Percentiles rank a stretch among this genome's conserved stretches.
These are phyloP conservation scores for Lymantria dispar DNA, from an alignment of 2,888 invertebrate genomes.

Conservation along the genomic window DNA sequence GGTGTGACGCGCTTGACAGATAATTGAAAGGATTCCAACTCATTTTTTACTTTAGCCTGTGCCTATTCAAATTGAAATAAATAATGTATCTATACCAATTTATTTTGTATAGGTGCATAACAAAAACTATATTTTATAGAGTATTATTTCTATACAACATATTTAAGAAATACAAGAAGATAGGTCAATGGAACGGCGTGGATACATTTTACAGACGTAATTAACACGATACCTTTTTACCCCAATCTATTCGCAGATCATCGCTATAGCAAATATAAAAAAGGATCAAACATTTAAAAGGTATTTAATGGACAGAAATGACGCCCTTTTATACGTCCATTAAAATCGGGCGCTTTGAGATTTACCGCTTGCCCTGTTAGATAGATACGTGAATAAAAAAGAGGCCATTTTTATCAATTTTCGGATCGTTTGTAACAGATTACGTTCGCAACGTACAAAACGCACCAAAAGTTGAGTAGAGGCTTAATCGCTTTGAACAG, in stretches of 20 bases:
- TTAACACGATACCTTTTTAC: slow-evolving; percentile 55
- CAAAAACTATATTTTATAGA: background rate
- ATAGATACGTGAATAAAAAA: slow-evolving; percentile 64
- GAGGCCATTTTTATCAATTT: slow-evolving; percentile 60
- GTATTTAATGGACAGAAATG: slow-evolving; percentile 80
- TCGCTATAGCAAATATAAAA: slow-evolving; percentile 75
- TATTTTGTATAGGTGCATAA: background rate
- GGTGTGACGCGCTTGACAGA: slow-evolving; percentile 42
- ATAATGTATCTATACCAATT: slow-evolving; percentile 2
- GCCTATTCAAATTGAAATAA: slow-evolving; percentile 10
- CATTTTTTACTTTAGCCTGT: slow-evolving; percentile 33
- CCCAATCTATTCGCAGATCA: slow-evolving; percentile 70
- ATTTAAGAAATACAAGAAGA: slow-evolving; percentile 7
- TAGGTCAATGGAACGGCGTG: slow-evolving; percentile 24
- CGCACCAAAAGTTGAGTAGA: slow-evolving; percentile 17
- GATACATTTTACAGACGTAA: slow-evolving; percentile 54
- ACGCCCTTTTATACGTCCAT: slow-evolving; percentile 78
- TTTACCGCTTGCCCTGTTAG: slow-evolving; percentile 61
- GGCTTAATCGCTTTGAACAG: slow-evolving; percentile 15
- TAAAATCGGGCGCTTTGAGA: slow-evolving; percentile 76
- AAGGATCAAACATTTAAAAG: slow-evolving; percentile 82
- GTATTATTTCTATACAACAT: background rate
- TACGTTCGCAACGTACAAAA: slow-evolving; percentile 30
- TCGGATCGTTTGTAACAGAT: slow-evolving; percentile 66
- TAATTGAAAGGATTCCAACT: slow-evolving; percentile 59